Base-by-base conservation (phyloP, 2,888 invertebrate species). In the Torymus auratus region DNA sequence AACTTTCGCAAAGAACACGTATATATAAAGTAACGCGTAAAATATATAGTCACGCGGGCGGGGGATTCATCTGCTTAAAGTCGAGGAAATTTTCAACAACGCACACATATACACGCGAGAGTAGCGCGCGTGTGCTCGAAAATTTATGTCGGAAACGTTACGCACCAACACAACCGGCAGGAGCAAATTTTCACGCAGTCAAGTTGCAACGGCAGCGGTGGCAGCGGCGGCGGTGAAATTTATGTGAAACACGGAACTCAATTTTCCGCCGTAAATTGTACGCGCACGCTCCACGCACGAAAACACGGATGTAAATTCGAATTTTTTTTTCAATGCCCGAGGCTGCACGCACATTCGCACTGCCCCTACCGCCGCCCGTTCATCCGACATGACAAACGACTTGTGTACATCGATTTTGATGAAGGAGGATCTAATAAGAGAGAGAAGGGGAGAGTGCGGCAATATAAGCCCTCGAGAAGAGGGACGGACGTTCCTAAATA, bases 271-370 rank as follows among this genome's bases (percentile, higher is more conserved):
- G 64, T 65, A 69, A 56, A 76, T 53, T 61, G 62, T 58, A 41
- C 41, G 41, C 7, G 41, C 41, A 7, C 41, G 7, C 41, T 5
- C 41, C 7, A 5, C 41, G 7, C 41, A 41, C 41, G 62, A 60
- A 72, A 55, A 72, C 53, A 64, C 52, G 70, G 58, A 58, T 62
- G 78, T 81, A 78, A 81, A 81, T 81, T 78, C 41, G 67, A 62
- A 68, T 61, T 58, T 71, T 67, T 53, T 58, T n/a, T 20, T 68
- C 52, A 58, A 12, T 61, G 15, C 64, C 7, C 41, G 41, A 41
- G 61, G 68, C 20, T 60, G 52, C n/a, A 12, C 68, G 28, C 55
- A 41, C 15, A 70, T 68, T 67, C 62, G 71, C 41, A 41, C 41
- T 41, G 41, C 50, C 20, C 65, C 14, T 23, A 62, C n/a, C n/a